Evolutionary conservation across 2,888 invertebrate genomes (phyloP).

Genomic region (Macroteleia sp.): DNA sequence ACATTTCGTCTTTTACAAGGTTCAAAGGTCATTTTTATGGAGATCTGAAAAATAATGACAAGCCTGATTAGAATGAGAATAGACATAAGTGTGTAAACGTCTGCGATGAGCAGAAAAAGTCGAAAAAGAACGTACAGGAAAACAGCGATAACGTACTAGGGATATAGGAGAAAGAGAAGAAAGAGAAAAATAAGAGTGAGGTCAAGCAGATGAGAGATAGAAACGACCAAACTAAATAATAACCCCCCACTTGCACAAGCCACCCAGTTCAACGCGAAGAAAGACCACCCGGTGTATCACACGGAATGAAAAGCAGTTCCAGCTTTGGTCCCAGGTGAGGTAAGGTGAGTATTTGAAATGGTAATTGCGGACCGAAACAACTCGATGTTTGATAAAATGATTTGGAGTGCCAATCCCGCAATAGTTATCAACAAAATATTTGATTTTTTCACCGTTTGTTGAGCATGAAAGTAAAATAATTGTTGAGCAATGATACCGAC

Average conservation of each 20-base stretch:
- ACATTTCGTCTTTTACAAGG: conserved; percentile 31
- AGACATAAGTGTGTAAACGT: conserved; percentile 77
- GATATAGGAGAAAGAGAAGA: conserved; percentile 31
- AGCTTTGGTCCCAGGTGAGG: conserved; percentile 73
- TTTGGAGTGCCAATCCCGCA: conserved; percentile 72
- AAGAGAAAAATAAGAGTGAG: conserved; percentile 46
- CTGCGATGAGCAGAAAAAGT: conserved; percentile 33
- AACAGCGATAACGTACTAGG: conserved; percentile 40
- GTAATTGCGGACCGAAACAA: conserved; percentile 76
- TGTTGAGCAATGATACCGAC: no score
- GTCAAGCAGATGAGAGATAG: conserved; percentile 80
- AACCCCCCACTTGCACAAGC: conserved; percentile 74
- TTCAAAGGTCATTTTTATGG: conserved; percentile 66
- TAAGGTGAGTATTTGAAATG: conserved; percentile 82
- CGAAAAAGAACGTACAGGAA: conserved; percentile 38
- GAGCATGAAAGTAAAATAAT: no score
- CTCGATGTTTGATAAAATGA: conserved; percentile 75
- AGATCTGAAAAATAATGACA: conserved; percentile 71
- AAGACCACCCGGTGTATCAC: conserved; percentile 82
- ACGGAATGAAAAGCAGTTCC: conserved; percentile 71
- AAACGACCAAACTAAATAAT: conserved; percentile 82
- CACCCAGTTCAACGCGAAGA: conserved; percentile 73
- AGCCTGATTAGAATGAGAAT: conserved; percentile 81
- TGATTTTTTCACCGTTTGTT: neutral
- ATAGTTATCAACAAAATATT: conserved; percentile 45